Conservation (phyloP, 1,140 invertebrate genomes). For the Brachionus rubens region DNA sequence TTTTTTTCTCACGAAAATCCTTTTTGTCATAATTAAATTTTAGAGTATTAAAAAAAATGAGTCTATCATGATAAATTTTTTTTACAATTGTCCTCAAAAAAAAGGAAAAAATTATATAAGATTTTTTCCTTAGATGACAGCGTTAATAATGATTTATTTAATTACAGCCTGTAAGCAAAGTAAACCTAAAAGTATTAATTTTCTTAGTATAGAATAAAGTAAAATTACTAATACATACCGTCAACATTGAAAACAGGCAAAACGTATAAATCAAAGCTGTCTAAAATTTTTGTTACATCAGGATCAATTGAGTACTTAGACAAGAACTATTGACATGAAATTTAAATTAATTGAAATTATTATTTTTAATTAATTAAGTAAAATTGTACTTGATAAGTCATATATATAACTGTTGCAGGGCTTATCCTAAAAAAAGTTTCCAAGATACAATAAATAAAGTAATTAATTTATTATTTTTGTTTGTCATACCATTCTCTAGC, state of each 20-base stretch:
- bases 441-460: background rate
- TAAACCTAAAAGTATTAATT: too few relatives aligned
- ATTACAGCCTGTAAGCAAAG: background rate
- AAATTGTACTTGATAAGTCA: slow-evolving; percentile 17
- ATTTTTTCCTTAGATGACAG: too few relatives aligned
- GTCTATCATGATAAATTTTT: too few relatives aligned
- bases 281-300: slow-evolving; percentile 50
- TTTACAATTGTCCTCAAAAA: too few relatives aligned
- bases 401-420: slow-evolving; percentile 34
- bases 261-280: slow-evolving; percentile 59
- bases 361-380: background rate
- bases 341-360: background rate
- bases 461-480: too few relatives aligned
- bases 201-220: too few relatives aligned
- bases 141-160: too few relatives aligned
- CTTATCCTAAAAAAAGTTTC: slow-evolving; percentile 33
- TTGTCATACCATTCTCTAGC: slow-evolving; percentile 21
- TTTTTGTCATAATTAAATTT: too few relatives aligned
- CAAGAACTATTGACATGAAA: background rate
- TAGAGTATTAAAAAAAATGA: too few relatives aligned
- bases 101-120: too few relatives aligned
- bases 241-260: slow-evolving; percentile 62
- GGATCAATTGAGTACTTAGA: slow-evolving; percentile 43
- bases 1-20: too few relatives aligned
- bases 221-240: too few relatives aligned